Conservation (phyloP, 2,888 invertebrate genomes). For the Drosophila mulleri region DNA sequence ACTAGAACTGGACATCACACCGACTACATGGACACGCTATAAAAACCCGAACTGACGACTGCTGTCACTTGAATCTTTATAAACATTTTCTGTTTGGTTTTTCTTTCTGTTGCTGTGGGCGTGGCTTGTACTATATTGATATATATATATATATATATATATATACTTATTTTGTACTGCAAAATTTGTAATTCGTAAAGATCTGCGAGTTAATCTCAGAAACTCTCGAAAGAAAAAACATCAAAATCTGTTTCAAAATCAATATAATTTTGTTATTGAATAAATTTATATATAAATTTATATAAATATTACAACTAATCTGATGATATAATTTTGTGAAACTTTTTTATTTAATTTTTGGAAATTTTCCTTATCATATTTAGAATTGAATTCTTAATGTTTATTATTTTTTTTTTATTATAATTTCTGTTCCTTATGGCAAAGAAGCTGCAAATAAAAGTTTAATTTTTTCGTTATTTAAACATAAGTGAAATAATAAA, state of each 20-base stretch:
- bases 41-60: conserved; percentile 26
- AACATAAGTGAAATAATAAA: conserved; percentile 40
- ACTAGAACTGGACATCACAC: conserved; percentile 35
- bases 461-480: conserved; percentile 54
- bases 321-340: conserved; percentile 47
- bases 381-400: conserved; percentile 68
- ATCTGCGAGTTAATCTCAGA: conserved; percentile 41
- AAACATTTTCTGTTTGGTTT: not conserved
- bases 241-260: conserved; percentile 48
- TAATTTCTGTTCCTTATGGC: conserved; percentile 72
- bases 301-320: conserved; percentile 47
- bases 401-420: conserved; percentile 31
- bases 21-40: conserved; percentile 17
- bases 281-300: conserved; percentile 12
- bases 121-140: conserved; percentile 55
- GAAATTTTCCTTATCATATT: conserved; percentile 56
- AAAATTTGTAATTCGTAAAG: conserved; percentile 59
- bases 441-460: conserved; percentile 65
- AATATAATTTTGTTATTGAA: conserved; percentile 41
- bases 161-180: conserved; percentile 60
- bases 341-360: conserved; percentile 44
- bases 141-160: conserved; percentile 6
- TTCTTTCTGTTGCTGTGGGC: conserved; percentile 32
- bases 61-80: conserved; percentile 35
- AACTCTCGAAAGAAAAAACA: conserved; percentile 15